phyloP scores from a whole-genome alignment of 2,113 vertebrate species.

The Sphaerodactylus townsendi region DNA sequence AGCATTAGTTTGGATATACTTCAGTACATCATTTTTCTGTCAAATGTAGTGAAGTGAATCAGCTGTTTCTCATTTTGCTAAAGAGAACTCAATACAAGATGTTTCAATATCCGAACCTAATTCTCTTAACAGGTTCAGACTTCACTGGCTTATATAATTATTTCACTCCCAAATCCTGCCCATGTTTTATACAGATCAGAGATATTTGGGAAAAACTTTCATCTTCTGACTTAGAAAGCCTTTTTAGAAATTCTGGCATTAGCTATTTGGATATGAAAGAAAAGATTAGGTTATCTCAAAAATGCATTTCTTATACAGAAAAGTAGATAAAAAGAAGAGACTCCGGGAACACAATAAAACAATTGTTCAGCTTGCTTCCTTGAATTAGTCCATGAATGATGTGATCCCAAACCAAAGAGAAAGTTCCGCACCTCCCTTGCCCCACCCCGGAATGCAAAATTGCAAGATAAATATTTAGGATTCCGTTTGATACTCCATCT shows the following conservation, averaged over 20 bases:
- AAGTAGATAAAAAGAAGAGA: background rate
- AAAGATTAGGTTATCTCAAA: constrained; percentile 11
- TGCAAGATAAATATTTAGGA: background rate
- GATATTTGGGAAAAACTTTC: constrained; percentile 18
- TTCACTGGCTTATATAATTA: constrained; percentile 18
- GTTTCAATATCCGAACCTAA: background rate
- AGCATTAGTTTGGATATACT: background rate
- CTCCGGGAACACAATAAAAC: background rate
- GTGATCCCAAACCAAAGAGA: background rate
- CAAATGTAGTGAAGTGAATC: constrained; percentile 14
- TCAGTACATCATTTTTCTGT: background rate
- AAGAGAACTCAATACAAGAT: background rate
- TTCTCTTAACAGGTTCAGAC: constrained; percentile 30
- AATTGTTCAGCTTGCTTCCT: background rate
- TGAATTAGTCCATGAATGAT: background rate
- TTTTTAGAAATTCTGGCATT: background rate
- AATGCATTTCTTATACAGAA: constrained; percentile 10
- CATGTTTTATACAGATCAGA: constrained; percentile 7
- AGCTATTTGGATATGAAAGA: constrained; percentile 21
- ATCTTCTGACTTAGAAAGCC: constrained; percentile 7
- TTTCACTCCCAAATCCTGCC: background rate
- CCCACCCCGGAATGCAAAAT: background rate
- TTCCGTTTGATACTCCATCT: background rate
- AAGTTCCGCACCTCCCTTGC: too few species aligned
- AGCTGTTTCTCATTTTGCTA: constrained; percentile 27